Conservation (phyloP, 30 jellyfish, hydroid and myxozoan genomes). For the Hydractinia symbiolongicarpus region DNA sequence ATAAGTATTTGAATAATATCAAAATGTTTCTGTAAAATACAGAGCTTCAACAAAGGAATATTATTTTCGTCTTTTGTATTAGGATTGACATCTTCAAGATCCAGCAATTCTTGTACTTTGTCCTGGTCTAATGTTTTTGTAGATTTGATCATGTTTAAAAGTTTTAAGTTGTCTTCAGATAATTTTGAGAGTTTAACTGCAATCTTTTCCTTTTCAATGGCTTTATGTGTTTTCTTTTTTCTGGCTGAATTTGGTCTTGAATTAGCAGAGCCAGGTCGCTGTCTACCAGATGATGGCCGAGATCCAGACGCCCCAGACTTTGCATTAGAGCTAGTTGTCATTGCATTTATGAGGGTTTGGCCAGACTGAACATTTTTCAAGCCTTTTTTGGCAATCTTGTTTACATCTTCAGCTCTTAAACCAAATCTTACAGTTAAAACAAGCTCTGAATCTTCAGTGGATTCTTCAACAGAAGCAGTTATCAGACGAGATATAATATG, state of each 20-base stretch:
- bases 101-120: constrained; percentile 43
- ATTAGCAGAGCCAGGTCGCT: constrained; percentile 23
- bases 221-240: constrained; percentile 40
- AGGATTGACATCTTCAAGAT: constrained; percentile 49
- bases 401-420: constrained; percentile 35
- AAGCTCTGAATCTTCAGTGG: constrained; percentile 39
- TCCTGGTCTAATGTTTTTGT: constrained; percentile 33
- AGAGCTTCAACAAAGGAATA: constrained; percentile 55
- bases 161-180: constrained; percentile 44
- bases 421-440: constrained; percentile 47
- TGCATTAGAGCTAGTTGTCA: constrained; percentile 37
- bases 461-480: constrained; percentile 32
- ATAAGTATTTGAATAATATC: constrained; percentile 42
- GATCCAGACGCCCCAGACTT: background rate
- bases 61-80: constrained; percentile 52
- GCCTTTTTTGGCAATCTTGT: constrained; percentile 32
- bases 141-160: constrained; percentile 43
- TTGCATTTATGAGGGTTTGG: constrained; percentile 57
- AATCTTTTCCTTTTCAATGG: constrained; percentile 22
- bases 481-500: constrained; percentile 1
- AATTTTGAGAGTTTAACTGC: constrained; percentile 45
- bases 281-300: constrained; percentile 21
- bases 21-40: constrained; percentile 52
- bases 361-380: constrained; percentile 42
- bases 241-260: constrained; percentile 27